Evolutionary conservation across 1,140 invertebrate species (phyloP), one percentile per base, ranked within the genome.

Genomic region (Periplaneta americana): DNA sequence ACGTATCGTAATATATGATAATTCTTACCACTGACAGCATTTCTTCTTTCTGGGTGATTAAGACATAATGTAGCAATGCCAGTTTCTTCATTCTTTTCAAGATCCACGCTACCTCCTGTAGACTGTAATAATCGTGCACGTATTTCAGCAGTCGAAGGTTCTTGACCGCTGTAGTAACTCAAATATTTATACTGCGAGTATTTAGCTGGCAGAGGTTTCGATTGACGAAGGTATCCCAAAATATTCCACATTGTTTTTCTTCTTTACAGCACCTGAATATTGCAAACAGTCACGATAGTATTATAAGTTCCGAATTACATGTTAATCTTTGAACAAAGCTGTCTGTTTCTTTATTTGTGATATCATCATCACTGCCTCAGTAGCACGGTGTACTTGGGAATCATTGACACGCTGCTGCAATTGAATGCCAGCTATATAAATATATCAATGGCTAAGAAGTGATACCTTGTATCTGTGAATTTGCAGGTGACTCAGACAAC

Each of bases 31-130:
- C 85, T 89, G 3, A 91, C 82, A 34, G 90, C 89, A 87, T 91
- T 91, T 79, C 87, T 89, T 84, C 87, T 90, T 22, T 86, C 83
- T 13, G 86, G 86, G 84, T 91, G 86, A 81, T 89, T 87, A 4
- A 92, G 81, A 8, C 84, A 86, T 36, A 92, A 84, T 2, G 85
- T 86, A 6, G 91, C 91, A 36, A 91, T 87, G 17, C 91, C 90
- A 32, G 84, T 86, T 31, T 84, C 79, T 33, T 88, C 85, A 85
- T 91, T 86, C 83, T 87, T 89, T 10, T 83, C 83, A 32, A 91
- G 80, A 13, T 86, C 86, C 22, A 92, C 86, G 18, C 84, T 83
- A 2, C 91, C 91, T 13, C 89, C 88, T 3, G 78, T 82, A 76
- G 85, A 84, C 18, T 75, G 34, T 15, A 31, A 28, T 32, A 88